phyloP scores from a whole-genome alignment of 2,797 vertebrate genomes.

The Cygnus olor region DNA sequence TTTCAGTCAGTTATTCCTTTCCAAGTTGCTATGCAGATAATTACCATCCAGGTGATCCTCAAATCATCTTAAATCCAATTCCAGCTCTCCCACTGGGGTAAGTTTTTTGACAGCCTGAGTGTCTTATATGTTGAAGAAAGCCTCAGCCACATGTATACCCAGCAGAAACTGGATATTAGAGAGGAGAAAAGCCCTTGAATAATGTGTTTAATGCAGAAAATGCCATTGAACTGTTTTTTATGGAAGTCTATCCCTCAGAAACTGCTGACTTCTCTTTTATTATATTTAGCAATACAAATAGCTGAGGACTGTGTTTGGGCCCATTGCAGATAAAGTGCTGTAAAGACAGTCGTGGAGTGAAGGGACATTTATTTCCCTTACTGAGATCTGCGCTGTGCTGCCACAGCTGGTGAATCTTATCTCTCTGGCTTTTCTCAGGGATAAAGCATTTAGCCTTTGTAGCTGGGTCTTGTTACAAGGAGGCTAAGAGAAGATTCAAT shows the following conservation, averaged over 20 bases:
- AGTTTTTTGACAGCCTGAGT: neutral
- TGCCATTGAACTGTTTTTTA: constrained; percentile 45
- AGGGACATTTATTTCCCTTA: constrained; percentile 72
- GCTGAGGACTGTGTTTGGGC: constrained; percentile 62
- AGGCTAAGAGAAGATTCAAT: constrained; percentile 66
- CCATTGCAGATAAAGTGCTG: constrained; percentile 67
- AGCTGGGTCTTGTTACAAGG: constrained; percentile 51
- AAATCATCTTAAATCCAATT: neutral
- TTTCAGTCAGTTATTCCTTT: neutral
- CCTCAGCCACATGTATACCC: neutral
- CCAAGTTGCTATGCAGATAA: neutral
- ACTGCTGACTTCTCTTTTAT: constrained; percentile 60
- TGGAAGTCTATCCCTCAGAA: constrained; percentile 64
- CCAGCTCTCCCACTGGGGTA: neutral
- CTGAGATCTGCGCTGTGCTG: constrained; percentile 18
- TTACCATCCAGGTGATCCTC: neutral
- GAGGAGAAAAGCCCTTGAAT: constrained; percentile 50
- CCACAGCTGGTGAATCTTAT: constrained; percentile 71
- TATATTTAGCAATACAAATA: constrained; percentile 70
- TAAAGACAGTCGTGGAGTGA: constrained; percentile 58
- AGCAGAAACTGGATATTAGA: constrained; percentile 8
- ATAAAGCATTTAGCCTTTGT: constrained; percentile 75
- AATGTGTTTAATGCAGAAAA: constrained; percentile 68
- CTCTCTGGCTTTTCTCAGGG: constrained; percentile 66
- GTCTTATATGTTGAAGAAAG: neutral